Base-by-base conservation (phyloP, 1,140 invertebrate species). In the Pygmarrhopalites habei region DNA sequence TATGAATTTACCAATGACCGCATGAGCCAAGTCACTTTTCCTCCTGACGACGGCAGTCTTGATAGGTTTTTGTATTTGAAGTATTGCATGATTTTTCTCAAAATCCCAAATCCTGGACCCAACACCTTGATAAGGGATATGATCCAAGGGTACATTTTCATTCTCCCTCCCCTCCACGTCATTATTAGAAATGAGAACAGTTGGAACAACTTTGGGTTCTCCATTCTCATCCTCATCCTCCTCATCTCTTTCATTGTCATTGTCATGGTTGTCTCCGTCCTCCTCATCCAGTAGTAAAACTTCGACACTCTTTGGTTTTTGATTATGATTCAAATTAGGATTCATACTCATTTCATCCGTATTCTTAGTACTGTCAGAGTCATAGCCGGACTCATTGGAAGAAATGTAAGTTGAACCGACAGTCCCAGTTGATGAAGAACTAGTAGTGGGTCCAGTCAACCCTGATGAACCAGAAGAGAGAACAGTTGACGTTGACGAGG, bases 341-440 rank as follows among this genome's bases (percentile, higher is more conserved):
- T 7, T 39, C 2, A 41, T 29, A 1, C 41, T 41, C 30, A 47
- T 61, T 19, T 66, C 64, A 39, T 66, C 67, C 7, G 49, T 26
- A 47, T 66, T 71, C 41, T 71, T 71, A 2, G 61, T 47, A 43
- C 53, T 62, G 49, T 71, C 69, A 23, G 69, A 71, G 49, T 71
- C 69, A 47, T 71, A 71, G 19, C 69, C 69, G n/a, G 62, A 65
- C 41, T 71, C 69, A 52, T 71, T 71, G 26, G 57, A 64, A 2
- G 65, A 67, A 57, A 66, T 56, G 30, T 56, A 56, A 35, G 53
- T 56, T 35, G 53, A 56, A 32, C 53, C 35, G 3, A 21, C 23
- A 2, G 12, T 41, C 4, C n/a, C 23, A 17, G 35, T 10, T 10
- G 49, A 28, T 5, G 32, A 35, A 15, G 32, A 35, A 15, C 5